phyloP scores from a whole-genome alignment of 2,797 vertebrate genomes.

The Pagetopsis macropterus region DNA sequence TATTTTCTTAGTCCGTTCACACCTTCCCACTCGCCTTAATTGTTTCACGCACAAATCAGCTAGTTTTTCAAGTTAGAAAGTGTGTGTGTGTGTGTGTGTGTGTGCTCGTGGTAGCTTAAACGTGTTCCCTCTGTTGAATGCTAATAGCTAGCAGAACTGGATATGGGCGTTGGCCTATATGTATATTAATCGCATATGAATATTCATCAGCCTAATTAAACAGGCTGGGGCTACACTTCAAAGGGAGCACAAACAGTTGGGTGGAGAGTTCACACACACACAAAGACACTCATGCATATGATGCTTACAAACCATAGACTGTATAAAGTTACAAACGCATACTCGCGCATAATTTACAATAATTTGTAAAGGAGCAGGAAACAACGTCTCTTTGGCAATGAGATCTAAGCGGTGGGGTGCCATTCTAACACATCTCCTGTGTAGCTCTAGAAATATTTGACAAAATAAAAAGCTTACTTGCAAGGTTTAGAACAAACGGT shows the following conservation, averaged over 20 bases:
- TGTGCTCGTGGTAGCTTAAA: not conserved
- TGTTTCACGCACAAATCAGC: constrained; percentile 31
- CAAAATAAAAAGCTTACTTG: constrained; percentile 9
- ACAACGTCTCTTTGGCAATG: not conserved
- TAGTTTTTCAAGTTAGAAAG: constrained; percentile 13
- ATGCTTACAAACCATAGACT: not conserved
- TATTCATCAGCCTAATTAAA: constrained; percentile 80
- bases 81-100: not conserved
- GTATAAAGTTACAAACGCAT: not conserved
- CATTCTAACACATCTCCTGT: constrained; percentile 3
- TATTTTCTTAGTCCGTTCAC: constrained; percentile 25
- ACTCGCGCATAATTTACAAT: constrained; percentile 26
- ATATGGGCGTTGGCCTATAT: constrained; percentile 70
- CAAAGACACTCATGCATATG: constrained; percentile 8
- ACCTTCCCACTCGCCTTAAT: constrained; percentile 8
- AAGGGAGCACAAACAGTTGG: constrained; percentile 67
- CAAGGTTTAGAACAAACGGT: constrained; percentile 8
- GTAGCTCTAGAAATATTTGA: not conserved
- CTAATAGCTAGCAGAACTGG: constrained; percentile 34
- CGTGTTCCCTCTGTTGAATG: constrained; percentile 32
- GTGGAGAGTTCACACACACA: constrained; percentile 52
- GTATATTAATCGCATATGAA: constrained; percentile 68
- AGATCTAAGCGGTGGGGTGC: constrained; percentile 9
- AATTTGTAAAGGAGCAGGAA: constrained; percentile 40
- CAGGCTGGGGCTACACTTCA: constrained; percentile 61